Evolutionary conservation across 2,888 invertebrate species (phyloP), one percentile per base, ranked within the genome.

Genomic region (Tholera decimalis): DNA sequence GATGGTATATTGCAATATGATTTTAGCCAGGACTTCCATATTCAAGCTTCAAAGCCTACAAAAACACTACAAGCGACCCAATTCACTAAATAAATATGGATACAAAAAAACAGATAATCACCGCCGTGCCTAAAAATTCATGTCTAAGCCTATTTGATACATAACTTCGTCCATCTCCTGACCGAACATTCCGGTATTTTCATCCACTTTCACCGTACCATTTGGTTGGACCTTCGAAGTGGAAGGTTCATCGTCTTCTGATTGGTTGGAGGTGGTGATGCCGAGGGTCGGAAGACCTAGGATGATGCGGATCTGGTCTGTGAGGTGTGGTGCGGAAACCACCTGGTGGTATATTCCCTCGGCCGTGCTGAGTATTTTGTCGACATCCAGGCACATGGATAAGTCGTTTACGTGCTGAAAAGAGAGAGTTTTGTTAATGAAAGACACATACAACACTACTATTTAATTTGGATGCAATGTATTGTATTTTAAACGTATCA

Each of bases 321-420:
- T 97, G 58, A 98, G 92, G 81, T 97, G 96, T 1, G 96, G 96
- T 0, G 97, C 96, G 15, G 96, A 96, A 78, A 97, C 96, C 1
- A 99, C 96, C 91, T 99, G 99, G 82, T 98, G 96, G 92, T 97
- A 99, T 81, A 99, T 99, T 9, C 98, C 98, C 92, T 99, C 99
- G 0, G 99, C 99, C 68, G 97, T 97, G 82, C 97, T 97, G 26
- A 99, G 92, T 53, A 98, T 97, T 77, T 97, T 96, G 67, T 98
- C 97, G 9, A 99, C 96, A 86, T 99, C 97, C 53, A 99, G 97
- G 74, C 97, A 97, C 90, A 98, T 97, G 13, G 98, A 98, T 74
- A 99, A 94, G 89, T 99, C 99, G 93, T 99, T 99, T 73, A 99
- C 98, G 89, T 99, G 99, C 98, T 99, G 93, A 96, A 96, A 83